These are phyloP conservation scores for Callyntrura guangdongensis DNA, from an alignment of 2,888 invertebrate species.

Conservation along the genomic window DNA sequence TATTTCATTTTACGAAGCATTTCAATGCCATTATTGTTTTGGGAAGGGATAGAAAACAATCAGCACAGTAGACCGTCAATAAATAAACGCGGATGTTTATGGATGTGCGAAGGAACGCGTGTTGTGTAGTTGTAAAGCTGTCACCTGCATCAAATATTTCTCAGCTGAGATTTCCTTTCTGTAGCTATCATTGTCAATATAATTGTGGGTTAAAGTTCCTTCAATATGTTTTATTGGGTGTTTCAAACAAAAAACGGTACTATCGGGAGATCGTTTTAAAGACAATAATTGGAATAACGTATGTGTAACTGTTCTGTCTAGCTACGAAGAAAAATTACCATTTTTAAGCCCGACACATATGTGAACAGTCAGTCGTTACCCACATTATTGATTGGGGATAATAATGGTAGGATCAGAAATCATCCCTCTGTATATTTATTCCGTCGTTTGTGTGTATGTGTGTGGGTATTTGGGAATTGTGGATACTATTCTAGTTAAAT, in stretches of 20 bases:
- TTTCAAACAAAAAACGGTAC: slow-evolving; percentile 31
- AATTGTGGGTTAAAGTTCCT: slow-evolving; percentile 13
- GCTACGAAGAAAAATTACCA: slow-evolving; percentile 19
- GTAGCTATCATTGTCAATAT: neutral
- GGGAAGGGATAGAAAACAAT: too few relatives aligned
- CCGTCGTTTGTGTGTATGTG: neutral
- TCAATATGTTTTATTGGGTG: neutral
- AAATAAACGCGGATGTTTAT: neutral
- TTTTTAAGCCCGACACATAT: slow-evolving; percentile 23
- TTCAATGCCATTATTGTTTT: too few relatives aligned
- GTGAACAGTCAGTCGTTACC: slow-evolving; percentile 43
- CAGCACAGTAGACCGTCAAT: neutral
- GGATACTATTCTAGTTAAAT: neutral
- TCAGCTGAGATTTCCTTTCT: neutral
- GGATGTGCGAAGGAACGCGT: neutral
- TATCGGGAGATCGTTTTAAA: neutral
- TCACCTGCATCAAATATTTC: too few relatives aligned
- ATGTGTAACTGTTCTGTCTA: slow-evolving; percentile 15
- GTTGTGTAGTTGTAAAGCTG: too few relatives aligned
- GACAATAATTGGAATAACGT: slow-evolving; percentile 32
- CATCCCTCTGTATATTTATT: neutral
- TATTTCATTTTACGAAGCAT: too few relatives aligned
- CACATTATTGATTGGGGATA: slow-evolving; percentile 35
- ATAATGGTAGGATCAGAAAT: slow-evolving; percentile 22
- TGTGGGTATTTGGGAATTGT: neutral